Evolutionary conservation across 2,888 invertebrate species (phyloP).

Genomic region (Fragum whitleyi): DNA sequence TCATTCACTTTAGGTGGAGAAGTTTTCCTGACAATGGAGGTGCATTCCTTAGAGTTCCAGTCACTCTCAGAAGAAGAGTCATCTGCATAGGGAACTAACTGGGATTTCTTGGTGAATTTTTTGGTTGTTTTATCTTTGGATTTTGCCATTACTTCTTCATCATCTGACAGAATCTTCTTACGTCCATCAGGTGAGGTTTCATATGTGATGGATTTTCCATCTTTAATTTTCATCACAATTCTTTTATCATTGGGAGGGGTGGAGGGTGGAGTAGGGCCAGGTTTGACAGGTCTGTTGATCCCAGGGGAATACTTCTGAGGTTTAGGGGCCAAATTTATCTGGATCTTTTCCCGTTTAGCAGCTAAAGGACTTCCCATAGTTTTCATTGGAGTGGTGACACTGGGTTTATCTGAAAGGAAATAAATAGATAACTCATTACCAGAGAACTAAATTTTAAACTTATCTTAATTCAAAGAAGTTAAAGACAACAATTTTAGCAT

Average conservation of each 20-base stretch:
- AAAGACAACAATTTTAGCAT: no score
- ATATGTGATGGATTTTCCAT: constrained; percentile 80
- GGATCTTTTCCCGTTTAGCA: constrained; percentile 75
- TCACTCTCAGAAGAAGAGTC: constrained; percentile 82
- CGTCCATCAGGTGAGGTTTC: constrained; percentile 79
- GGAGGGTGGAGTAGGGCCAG: constrained; percentile 22
- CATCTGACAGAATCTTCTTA: constrained; percentile 73
- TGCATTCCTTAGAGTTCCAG: constrained; percentile 21
- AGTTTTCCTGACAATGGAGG: not conserved
- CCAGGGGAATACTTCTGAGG: constrained; percentile 18
- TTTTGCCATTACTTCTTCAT: constrained; percentile 56
- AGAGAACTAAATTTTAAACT: not conserved
- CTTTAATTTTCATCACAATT: constrained; percentile 83
- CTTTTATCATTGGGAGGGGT: constrained; percentile 68
- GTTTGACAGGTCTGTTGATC: not conserved
- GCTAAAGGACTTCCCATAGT: constrained; percentile 66
- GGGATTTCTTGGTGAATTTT: constrained; percentile 50
- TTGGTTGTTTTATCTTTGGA: constrained; percentile 39
- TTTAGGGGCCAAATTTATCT: constrained; percentile 20
- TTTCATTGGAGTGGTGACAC: constrained; percentile 36
- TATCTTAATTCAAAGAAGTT: no score
- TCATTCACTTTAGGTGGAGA: constrained; percentile 1
- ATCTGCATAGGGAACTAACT: constrained; percentile 84
- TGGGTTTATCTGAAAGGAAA: constrained; percentile 6
- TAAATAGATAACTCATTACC: not conserved